phyloP scores from a whole-genome alignment of 2,888 invertebrate genomes.

The Drosophila setosimentum region DNA sequence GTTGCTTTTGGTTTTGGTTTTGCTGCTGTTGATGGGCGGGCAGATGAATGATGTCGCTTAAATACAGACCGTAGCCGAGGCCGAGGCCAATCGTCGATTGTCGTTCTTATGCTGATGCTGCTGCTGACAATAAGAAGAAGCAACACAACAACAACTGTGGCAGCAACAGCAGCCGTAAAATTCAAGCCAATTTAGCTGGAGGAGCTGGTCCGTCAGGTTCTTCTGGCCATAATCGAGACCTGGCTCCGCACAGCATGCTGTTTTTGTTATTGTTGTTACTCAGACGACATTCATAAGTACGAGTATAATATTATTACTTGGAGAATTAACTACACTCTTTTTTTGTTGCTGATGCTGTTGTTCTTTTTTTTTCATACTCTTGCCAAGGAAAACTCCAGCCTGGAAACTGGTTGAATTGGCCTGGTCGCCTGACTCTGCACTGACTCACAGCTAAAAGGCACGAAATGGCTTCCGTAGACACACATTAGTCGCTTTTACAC shows the following conservation, averaged over 20 bases:
- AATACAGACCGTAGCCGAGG: slow-evolving; percentile 72
- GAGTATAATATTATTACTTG: slow-evolving; percentile 82
- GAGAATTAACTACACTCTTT: slow-evolving; percentile 77
- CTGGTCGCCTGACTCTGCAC: slow-evolving; percentile 36
- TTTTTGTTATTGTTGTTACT: slow-evolving; percentile 36
- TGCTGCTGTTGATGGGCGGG: slow-evolving; percentile 75
- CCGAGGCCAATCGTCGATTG: slow-evolving; percentile 74
- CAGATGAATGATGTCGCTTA: slow-evolving; percentile 82
- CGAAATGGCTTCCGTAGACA: slow-evolving; percentile 82
- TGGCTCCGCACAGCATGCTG: slow-evolving; percentile 67
- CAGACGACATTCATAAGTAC: slow-evolving; percentile 78
- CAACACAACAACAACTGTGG: slow-evolving; percentile 15
- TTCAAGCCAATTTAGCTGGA: slow-evolving; percentile 75
- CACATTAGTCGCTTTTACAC: slow-evolving; percentile 82
- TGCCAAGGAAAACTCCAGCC: slow-evolving; percentile 49
- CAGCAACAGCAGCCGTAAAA: slow-evolving; percentile 71
- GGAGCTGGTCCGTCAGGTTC: slow-evolving; percentile 73
- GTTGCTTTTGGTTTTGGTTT: slow-evolving; percentile 40
- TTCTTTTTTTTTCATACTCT: slow-evolving; percentile 22
- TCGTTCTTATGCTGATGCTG: slow-evolving; percentile 57
- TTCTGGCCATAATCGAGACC: slow-evolving; percentile 48
- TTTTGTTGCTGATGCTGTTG: slow-evolving; percentile 11
- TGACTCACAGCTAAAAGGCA: slow-evolving; percentile 70
- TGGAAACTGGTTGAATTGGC: slow-evolving; percentile 61
- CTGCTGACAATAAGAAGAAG: slow-evolving; percentile 5